Evolutionary conservation across 23 tunicate species (phyloP), one percentile per base, ranked within the genome.

Genomic region (Diplosoma virens): DNA sequence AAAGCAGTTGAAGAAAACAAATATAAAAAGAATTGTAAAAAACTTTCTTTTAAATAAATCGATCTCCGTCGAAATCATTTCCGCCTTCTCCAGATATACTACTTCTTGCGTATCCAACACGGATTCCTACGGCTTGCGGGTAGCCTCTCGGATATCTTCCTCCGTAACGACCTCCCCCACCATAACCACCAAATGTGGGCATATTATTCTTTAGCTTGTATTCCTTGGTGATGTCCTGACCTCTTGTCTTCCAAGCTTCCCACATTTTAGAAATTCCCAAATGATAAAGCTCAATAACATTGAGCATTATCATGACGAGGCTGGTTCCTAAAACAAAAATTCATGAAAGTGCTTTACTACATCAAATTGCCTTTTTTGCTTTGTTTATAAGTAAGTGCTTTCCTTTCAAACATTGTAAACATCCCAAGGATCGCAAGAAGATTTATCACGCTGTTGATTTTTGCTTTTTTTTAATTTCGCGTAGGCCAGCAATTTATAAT

Each of bases 71-170:
- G 71, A 24, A 90, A 61, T 90, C 97, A 33, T 78, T 78, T 18
- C 97, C 97, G 6, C 97, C 97, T 74, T 90, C 97, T 33, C 97
- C 97, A 0, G 90, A 84, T 59, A 90, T 26, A 73, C 90, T 84
- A 72, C 97, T 90, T 47, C 97, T 56, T 2, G 97, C 97, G 82
- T 90, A 90, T 4, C 97, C 97, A 34, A 90, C 97, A 1, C 97
- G 73, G 21, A 90, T 84, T 1, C 97, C 97, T 3, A 90, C 97
- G 21, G 97, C 97, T 67, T 90, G 97, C 9, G 97, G 97, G 77
- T 90, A 90, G 17, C 97, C 97, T 27, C 97, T 69, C 20, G 82
- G 82, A 37, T 92, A 92, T n/a, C 85, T 56, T 11, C 78, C 81
- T 25, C 97, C 97, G 27, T 70, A 52, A 23, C 55, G 36, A 3